Conservation (phyloP, 2,888 invertebrate species). For the Adineta ricciae region DNA sequence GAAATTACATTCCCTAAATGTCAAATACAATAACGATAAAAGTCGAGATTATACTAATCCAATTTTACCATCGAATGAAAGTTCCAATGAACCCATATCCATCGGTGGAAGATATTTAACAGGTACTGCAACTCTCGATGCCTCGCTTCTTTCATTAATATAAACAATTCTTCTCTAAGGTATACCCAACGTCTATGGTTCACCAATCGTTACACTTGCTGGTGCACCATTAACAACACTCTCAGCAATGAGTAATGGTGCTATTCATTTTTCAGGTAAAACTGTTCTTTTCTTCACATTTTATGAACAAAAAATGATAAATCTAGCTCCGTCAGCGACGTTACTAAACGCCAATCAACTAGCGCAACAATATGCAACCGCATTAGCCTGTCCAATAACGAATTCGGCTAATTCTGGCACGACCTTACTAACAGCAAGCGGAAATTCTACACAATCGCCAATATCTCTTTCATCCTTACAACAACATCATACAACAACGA, state of each 20-base stretch:
- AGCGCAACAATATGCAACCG: background rate
- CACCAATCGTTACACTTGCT: background rate
- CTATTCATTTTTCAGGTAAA: conserved; percentile 8
- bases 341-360: background rate
- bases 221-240: conserved; percentile 1
- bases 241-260: background rate
- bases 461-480: background rate
- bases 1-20: conserved; percentile 91
- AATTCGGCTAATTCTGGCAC: background rate
- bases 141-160: too few species aligned
- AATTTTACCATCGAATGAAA: conserved; percentile 30
- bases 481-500: background rate
- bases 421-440: background rate
- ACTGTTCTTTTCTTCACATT: background rate
- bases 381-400: background rate
- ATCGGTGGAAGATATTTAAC: background rate
- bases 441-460: background rate
- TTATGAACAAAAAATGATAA: background rate
- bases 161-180: background rate
- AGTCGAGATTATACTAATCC: conserved; percentile 98
- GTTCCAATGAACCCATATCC: conserved; percentile 22
- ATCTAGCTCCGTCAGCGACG: background rate
- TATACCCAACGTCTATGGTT: conserved; percentile 14
- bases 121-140: too few species aligned
- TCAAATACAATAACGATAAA: conserved; percentile 99